A percentile compares a stretch with the other conserved stretches of the same genome.
Conservation (phyloP, 2,797 vertebrate species). For the Phrynocephalus forsythii region DNA sequence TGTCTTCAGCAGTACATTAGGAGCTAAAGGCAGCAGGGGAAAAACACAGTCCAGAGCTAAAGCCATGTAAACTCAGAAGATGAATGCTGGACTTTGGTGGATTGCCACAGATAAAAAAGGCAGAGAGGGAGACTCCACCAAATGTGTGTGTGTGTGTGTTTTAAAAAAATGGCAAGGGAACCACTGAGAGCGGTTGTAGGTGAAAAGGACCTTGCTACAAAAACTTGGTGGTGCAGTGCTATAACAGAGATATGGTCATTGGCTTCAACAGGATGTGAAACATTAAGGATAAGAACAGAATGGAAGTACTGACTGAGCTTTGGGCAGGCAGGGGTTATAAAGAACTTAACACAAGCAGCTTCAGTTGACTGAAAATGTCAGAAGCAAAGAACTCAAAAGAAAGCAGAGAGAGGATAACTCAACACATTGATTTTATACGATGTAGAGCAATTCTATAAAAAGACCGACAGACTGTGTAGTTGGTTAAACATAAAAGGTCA, state of each 20-base stretch:
- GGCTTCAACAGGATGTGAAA: slow-evolving; percentile 12
- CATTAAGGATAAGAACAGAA: slow-evolving; percentile 12
- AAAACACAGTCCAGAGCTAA: not conserved
- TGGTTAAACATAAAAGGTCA: slow-evolving; percentile 19
- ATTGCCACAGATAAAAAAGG: not conserved
- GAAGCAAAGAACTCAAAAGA: slow-evolving; percentile 2
- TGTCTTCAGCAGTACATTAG: slow-evolving; percentile 10
- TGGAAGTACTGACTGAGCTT: not conserved
- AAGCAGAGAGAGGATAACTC: not conserved
- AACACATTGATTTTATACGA: slow-evolving; percentile 25
- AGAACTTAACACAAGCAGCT: not conserved
- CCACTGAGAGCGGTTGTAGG: not conserved
- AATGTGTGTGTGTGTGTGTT: not conserved
- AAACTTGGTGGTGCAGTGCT: not conserved
- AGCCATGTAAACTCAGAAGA: not conserved
- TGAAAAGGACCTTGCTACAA: not conserved
- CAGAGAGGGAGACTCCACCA: not conserved
- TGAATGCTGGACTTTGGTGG: not conserved
- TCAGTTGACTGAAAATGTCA: slow-evolving; percentile 23
- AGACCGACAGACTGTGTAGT: not conserved
- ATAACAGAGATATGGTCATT: not conserved
- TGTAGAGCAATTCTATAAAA: slow-evolving; percentile 10
- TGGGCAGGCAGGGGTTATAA: slow-evolving; percentile 7
- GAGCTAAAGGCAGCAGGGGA: not conserved
- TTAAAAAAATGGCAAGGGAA: not conserved